phyloP scores from a whole-genome alignment of 1,140 invertebrate species.

The Globodera ellingtonae region DNA sequence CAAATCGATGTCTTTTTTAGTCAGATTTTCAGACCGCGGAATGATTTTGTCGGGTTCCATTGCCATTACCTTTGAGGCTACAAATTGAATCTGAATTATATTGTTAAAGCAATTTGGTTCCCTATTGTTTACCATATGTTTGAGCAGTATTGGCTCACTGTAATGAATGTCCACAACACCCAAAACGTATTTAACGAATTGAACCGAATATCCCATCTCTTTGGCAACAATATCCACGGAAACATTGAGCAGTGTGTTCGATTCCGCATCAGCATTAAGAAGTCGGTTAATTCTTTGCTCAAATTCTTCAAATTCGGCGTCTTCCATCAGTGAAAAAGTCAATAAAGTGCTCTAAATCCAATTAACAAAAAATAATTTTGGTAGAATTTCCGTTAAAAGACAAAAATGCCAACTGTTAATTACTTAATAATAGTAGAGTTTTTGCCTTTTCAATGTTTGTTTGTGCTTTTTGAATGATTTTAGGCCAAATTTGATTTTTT shows the following conservation, averaged over 20 bases:
- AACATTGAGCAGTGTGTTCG: background rate
- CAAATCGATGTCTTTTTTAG: background rate
- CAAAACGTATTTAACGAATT: slow-evolving; percentile 28
- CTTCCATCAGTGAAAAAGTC: slow-evolving; percentile 2
- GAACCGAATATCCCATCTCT: slow-evolving; percentile 11
- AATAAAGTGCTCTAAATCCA: background rate
- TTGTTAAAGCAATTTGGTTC: background rate
- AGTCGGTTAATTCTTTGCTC: background rate
- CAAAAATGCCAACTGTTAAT: background rate
- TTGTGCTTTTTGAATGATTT: too few species aligned
- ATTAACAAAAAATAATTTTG: background rate
- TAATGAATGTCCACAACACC: slow-evolving; percentile 28
- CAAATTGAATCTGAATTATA: slow-evolving; percentile 20
- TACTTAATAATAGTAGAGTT: too few species aligned
- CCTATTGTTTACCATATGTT: slow-evolving; percentile 23
- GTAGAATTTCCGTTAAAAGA: background rate
- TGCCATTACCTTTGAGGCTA: slow-evolving; percentile 20
- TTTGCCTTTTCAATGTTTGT: too few species aligned
- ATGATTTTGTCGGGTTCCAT: background rate
- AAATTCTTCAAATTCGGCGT: background rate
- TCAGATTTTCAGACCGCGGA: background rate
- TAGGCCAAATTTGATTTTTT: too few species aligned
- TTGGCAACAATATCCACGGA: slow-evolving; percentile 2
- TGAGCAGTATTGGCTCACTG: slow-evolving; percentile 16
- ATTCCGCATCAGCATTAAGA: background rate